Evolutionary conservation across 2,888 invertebrate genomes (phyloP), one percentile per base, ranked within the genome.

Genomic region (Cryptus armator): DNA sequence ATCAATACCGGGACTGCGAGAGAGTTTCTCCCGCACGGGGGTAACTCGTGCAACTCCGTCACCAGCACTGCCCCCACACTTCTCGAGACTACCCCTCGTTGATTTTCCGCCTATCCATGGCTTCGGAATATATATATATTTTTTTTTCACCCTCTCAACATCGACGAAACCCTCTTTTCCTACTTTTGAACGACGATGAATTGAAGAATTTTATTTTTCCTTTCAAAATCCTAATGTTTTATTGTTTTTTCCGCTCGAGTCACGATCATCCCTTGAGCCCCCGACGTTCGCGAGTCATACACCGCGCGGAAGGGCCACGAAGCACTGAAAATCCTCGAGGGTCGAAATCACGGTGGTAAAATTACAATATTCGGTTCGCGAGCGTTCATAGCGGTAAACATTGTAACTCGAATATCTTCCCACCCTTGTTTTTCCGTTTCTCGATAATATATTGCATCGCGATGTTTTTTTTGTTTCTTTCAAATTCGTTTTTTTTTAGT

Each of bases 1-100:
- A 86, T 87, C 86, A 86, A 87, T 87, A 87, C 85, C 82, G 74
- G 70, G 24, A 56, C 56, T 24, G 76, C 67, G 72, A 77, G 72
- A 77, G 29, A 82, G 84, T 81, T 78, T 64, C 64, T 78, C 70
- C 66, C 59, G 74, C 75, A 68, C 67, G 75, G 76, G 81, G 83
- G 77, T 77, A 81, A 77, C 19, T 76, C 56, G 70, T 48, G 46
- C 19, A 72, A 70, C 10, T 56, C 56, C 56, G 56, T 56, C 56
- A 37, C 37, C 37, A 24, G 56, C 56, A 10, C 56, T 56, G 56
- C 56, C 56, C 16, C 10, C 19, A 24, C 24, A 7, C 10, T 12
- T 51, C 70, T 32, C 51, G 32, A 10, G 1, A 3, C 59, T 12
- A n/a, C 29, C 62, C 56, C 56, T 24, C 37, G 43, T 14, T 16